phyloP scores from a whole-genome alignment of 1,140 invertebrate genomes.

The Rhynchophorus ferrugineus region DNA sequence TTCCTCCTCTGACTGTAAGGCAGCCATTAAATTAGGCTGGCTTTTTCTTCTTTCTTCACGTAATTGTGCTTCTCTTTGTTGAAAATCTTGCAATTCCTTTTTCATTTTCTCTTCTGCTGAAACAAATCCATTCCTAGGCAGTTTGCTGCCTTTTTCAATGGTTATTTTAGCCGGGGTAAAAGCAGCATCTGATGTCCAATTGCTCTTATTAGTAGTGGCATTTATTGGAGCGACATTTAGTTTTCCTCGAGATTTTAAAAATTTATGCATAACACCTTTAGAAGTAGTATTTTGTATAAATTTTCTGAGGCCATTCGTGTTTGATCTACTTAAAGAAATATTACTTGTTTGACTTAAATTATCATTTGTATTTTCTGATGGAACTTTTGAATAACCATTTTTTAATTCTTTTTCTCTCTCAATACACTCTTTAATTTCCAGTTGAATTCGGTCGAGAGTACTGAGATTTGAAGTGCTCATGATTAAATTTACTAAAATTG shows the following conservation, averaged over 20 bases:
- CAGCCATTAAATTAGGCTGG: slow-evolving; percentile 33
- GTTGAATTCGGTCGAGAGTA: slow-evolving; percentile 37
- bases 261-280: slow-evolving; percentile 40
- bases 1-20: slow-evolving; percentile 27
- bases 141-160: slow-evolving; percentile 27
- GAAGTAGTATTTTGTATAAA: slow-evolving; percentile 30
- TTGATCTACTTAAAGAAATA: slow-evolving; percentile 5
- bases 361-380: slow-evolving; percentile 6
- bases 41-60: slow-evolving; percentile 33
- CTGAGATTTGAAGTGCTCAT: slow-evolving; percentile 31
- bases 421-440: slow-evolving; percentile 38
- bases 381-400: slow-evolving; percentile 13
- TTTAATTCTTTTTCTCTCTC: slow-evolving; percentile 37
- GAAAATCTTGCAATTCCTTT: slow-evolving; percentile 35
- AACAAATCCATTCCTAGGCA: slow-evolving; percentile 34
- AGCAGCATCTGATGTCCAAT: slow-evolving; percentile 18
- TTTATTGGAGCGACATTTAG: slow-evolving; percentile 18
- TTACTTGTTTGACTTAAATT: neutral
- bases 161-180: slow-evolving; percentile 32
- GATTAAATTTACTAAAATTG: slow-evolving; percentile 6
- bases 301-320: slow-evolving; percentile 20
- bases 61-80: slow-evolving; percentile 34
- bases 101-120: slow-evolving; percentile 36
- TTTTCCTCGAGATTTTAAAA: slow-evolving; percentile 37
- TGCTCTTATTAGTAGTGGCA: slow-evolving; percentile 13